Conservation (phyloP, 2,888 invertebrate genomes). For the Tetragonisca angustula region DNA sequence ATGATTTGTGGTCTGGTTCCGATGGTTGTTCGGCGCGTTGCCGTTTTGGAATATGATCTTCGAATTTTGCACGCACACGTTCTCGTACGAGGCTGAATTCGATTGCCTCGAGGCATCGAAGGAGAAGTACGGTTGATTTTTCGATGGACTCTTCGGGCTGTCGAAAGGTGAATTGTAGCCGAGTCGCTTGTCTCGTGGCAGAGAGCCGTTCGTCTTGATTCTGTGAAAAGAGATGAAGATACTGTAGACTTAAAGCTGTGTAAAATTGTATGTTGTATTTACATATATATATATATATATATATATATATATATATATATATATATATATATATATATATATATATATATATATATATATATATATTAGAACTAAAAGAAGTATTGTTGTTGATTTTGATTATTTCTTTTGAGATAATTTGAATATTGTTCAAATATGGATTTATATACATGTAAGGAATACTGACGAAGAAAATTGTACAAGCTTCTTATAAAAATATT, state of each 20-base stretch:
- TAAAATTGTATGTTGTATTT: neutral
- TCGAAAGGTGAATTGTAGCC: slow-evolving; percentile 83
- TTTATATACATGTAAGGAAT: neutral
- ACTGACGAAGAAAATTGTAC: neutral
- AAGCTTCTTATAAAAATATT: neutral
- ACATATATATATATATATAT: neutral
- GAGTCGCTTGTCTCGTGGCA: slow-evolving; percentile 89
- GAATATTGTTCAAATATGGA: neutral
- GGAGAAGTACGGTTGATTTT: slow-evolving; percentile 79
- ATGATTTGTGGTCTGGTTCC: slow-evolving; percentile 34
- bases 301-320: too few relatives aligned
- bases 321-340: too few relatives aligned
- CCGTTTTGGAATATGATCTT: slow-evolving; percentile 74
- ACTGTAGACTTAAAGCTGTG: neutral
- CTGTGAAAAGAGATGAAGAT: slow-evolving; percentile 83
- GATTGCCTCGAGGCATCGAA: slow-evolving; percentile 83
- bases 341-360: too few relatives aligned
- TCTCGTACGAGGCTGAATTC: slow-evolving; percentile 77
- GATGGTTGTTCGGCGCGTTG: slow-evolving; percentile 52
- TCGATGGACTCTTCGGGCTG: slow-evolving; percentile 79
- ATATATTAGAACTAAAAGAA: neutral
- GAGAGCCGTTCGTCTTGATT: slow-evolving; percentile 95
- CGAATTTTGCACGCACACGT: slow-evolving; percentile 80
- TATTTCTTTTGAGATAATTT: too few relatives aligned
- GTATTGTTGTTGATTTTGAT: neutral